Evolutionary conservation across 2,113 vertebrate species (phyloP).

Genomic region (Bos javanicus): DNA sequence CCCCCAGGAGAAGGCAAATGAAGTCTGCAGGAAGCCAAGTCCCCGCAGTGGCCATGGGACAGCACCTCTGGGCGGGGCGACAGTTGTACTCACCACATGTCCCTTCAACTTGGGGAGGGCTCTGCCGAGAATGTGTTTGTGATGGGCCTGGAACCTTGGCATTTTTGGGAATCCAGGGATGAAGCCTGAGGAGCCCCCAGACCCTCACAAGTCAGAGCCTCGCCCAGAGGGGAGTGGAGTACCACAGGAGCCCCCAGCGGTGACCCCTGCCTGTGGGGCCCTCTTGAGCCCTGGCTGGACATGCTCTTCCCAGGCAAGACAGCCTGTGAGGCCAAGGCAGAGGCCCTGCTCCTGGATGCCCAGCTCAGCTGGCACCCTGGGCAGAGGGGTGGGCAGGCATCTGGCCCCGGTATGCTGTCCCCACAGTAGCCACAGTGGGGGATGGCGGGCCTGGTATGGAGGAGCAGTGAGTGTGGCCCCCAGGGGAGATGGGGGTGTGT

Average conservation of each 20-base stretch:
- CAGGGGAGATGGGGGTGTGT: background rate
- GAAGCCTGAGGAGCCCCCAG: background rate
- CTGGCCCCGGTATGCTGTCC: fast-evolving
- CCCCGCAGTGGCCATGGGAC: fast-evolving
- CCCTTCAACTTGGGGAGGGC: background rate
- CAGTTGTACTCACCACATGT: background rate
- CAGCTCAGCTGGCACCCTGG: fast-evolving
- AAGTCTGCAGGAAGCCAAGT: background rate
- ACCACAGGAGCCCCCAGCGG: background rate
- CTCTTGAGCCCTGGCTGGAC: background rate
- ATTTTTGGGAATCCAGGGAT: background rate
- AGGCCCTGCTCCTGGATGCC: background rate
- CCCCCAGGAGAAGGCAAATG: background rate
- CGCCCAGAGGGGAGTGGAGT: background rate
- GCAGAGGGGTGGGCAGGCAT: background rate
- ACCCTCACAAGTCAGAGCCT: background rate
- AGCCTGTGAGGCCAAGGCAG: background rate
- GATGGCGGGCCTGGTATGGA: fast-evolving
- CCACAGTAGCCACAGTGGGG: background rate
- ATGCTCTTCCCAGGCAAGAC: background rate
- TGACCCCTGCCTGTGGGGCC: slow-evolving; percentile 76
- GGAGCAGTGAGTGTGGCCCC: background rate
- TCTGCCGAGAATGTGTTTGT: fast-evolving
- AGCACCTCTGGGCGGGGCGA: fast-evolving
- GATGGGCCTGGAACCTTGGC: background rate